A percentile compares a stretch with the other conserved stretches of the same genome.
Evolutionary conservation across 2,797 vertebrate genomes (phyloP).

Genomic region (Typhlichthys eigenmanni): DNA sequence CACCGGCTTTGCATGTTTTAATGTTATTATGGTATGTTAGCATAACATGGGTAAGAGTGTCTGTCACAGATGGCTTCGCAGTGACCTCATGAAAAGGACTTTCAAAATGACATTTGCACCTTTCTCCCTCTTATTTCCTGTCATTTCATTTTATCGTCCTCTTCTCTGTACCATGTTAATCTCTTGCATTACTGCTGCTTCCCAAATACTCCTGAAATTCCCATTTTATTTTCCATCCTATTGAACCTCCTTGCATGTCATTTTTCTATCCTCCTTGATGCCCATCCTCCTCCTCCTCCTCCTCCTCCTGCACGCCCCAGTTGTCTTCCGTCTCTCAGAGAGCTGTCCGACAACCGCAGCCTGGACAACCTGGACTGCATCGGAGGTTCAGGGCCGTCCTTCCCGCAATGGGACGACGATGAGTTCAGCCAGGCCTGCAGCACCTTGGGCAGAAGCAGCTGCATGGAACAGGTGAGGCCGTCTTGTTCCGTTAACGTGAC

Average conservation of each 20-base stretch:
- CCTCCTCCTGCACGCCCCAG: conserved; percentile 47
- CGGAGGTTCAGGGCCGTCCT: conserved; percentile 84
- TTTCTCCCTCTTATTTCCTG: conserved; percentile 37
- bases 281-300: conserved; percentile 15
- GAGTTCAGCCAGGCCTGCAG: conserved; percentile 92
- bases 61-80: conserved; percentile 5
- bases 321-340: conserved; percentile 84
- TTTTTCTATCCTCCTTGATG: conserved; percentile 3
- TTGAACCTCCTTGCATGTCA: background rate
- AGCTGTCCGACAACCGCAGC: conserved; percentile 85
- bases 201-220: conserved; percentile 15
- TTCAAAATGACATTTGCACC: conserved; percentile 22
- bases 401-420: conserved; percentile 94
- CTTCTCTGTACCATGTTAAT: too few relatives aligned
- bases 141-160: background rate
- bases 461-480: conserved; percentile 86
- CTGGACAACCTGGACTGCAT: conserved; percentile 94
- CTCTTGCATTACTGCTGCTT: too few relatives aligned
- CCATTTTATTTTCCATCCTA: conserved; percentile 1
- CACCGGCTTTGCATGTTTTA: conserved; percentile 66
- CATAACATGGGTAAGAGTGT: conserved; percentile 25
- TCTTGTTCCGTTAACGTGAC: too few relatives aligned
- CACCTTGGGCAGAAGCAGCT: conserved; percentile 79
- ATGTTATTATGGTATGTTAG: conserved; percentile 27
- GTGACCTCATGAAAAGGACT: conserved; percentile 34